A percentile compares a stretch with the other conserved stretches of the same genome.
These are phyloP conservation scores for Anolis sagrei DNA, from an alignment of 2,113 vertebrate species.

Conservation along the genomic window DNA sequence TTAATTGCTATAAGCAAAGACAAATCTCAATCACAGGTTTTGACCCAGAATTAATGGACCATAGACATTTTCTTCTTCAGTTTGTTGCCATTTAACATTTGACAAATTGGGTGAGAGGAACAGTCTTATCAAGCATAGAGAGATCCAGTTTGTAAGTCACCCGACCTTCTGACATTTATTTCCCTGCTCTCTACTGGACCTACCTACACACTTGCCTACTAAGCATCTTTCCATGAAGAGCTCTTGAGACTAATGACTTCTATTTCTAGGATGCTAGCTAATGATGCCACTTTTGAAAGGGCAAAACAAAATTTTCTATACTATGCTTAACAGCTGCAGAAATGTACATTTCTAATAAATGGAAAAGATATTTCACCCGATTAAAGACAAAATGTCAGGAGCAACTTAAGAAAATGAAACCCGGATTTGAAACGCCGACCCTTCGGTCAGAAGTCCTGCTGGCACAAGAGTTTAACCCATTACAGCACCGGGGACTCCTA, in stretches of 20 bases:
- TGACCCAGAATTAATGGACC: constrained; percentile 58
- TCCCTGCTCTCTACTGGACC: background rate
- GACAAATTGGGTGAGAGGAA: background rate
- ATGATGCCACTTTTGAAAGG: no score
- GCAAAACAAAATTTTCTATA: no score
- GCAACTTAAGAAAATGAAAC: no score
- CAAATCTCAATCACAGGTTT: constrained; percentile 30
- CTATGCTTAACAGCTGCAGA: no score
- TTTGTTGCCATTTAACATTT: constrained; percentile 5
- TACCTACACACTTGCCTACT: background rate
- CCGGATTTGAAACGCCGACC: no score
- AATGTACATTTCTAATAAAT: no score
- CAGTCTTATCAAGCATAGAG: background rate
- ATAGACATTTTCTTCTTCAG: constrained; percentile 35
- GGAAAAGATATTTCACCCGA: no score
- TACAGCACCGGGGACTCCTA: no score
- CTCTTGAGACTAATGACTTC: background rate
- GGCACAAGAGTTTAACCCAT: no score
- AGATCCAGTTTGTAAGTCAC: background rate
- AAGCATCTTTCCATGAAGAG: background rate
- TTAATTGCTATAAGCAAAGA: constrained; percentile 44
- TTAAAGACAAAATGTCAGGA: no score
- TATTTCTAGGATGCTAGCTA: no score
- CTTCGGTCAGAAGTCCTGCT: no score
- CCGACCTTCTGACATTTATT: background rate